phyloP scores from a whole-genome alignment of 2,797 vertebrate genomes.

The Crax fasciolata region DNA sequence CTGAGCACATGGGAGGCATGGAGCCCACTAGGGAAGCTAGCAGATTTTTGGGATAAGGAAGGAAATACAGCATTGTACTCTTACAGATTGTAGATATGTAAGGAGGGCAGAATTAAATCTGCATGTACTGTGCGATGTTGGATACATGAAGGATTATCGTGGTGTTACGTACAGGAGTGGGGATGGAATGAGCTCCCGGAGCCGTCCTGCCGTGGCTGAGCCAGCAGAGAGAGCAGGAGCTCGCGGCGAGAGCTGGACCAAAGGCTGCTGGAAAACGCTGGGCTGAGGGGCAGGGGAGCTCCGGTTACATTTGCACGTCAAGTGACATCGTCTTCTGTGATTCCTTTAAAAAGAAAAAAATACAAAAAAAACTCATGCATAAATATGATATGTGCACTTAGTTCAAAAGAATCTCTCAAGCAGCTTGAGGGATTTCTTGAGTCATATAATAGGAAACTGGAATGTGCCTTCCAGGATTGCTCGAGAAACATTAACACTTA shows the following conservation, averaged over 20 bases:
- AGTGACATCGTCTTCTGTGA: neutral
- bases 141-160: fast-evolving
- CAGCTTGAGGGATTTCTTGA: neutral
- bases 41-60: neutral
- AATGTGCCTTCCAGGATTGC: neutral
- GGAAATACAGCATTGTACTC: fast-evolving
- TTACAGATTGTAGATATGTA: neutral
- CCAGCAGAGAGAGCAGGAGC: constrained; percentile 52
- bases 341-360: neutral
- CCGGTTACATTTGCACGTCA: neutral
- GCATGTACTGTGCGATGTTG: neutral
- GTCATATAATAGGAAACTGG: neutral
- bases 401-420: fast-evolving
- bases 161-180: fast-evolving
- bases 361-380: fast-evolving
- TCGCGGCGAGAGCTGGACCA: no score
- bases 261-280: neutral
- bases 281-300: neutral
- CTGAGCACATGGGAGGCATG: neutral
- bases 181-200: neutral
- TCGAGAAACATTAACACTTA: neutral
- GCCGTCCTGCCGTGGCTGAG: neutral
- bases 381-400: fast-evolving
- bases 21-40: neutral
- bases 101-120: neutral